phyloP scores from a whole-genome alignment of 1,140 invertebrate genomes.

The Brachionus angularis region DNA sequence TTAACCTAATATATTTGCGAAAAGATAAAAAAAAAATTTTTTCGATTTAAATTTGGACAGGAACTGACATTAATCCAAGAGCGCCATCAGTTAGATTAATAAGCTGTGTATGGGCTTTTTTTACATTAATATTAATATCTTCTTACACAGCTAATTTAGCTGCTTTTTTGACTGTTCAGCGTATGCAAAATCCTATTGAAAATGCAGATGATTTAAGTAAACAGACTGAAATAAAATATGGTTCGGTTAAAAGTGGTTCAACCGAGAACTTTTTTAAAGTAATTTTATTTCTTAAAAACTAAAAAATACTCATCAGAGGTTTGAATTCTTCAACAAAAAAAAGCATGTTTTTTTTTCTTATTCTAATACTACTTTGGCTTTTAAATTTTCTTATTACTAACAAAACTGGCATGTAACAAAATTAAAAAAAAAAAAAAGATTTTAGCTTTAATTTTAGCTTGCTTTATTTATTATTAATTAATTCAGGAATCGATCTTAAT shows the following conservation, averaged over 20 bases:
- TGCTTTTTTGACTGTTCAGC: conserved; percentile 57
- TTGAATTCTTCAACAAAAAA: no score
- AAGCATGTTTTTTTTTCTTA: no score
- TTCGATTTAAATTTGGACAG: conserved; percentile 59
- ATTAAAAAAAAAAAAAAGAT: no score
- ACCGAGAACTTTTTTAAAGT: conserved; percentile 45
- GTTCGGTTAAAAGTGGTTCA: conserved; percentile 45
- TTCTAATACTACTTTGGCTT: no score
- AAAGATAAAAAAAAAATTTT: not conserved
- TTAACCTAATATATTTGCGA: not conserved
- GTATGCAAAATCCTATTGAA: conserved; percentile 54
- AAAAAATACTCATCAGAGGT: no score
- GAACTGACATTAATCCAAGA: conserved; percentile 50
- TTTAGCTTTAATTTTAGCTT: no score
- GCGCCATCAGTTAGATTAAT: conserved; percentile 49
- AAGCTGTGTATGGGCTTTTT: conserved; percentile 56
- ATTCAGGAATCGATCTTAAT: conserved; percentile 55
- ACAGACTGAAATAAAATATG: conserved; percentile 50
- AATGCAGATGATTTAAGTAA: conserved; percentile 53
- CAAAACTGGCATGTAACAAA: no score
- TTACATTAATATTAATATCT: conserved; percentile 56
- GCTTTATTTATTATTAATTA: conserved; percentile 30
- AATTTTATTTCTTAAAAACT: not conserved
- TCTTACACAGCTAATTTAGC: conserved; percentile 59
- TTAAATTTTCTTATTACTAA: no score